These are phyloP conservation scores for Patagioenas fasciata DNA, from an alignment of 2,113 vertebrate species.

Conservation along the genomic window DNA sequence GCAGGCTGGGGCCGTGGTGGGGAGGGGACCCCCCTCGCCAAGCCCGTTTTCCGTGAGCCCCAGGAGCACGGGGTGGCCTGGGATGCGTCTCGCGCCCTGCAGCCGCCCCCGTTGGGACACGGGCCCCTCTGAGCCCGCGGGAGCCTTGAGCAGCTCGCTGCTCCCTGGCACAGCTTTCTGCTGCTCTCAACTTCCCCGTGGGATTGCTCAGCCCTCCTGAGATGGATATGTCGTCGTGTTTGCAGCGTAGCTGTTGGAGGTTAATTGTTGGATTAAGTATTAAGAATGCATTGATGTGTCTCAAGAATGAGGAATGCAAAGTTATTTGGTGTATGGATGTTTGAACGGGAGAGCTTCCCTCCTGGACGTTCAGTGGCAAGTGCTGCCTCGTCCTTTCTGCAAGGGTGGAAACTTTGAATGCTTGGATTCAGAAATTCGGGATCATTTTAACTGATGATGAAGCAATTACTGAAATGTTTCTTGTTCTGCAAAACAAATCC, in stretches of 20 bases:
- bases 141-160: no score
- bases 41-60: neutral
- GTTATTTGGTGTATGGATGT: neutral
- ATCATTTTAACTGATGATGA: neutral
- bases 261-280: fast-evolving
- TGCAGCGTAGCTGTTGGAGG: fast-evolving
- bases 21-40: no score
- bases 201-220: no score
- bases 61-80: fast-evolving
- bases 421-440: neutral
- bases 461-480: neutral
- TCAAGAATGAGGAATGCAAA: fast-evolving
- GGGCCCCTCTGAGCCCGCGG: no score
- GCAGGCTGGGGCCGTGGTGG: no score
- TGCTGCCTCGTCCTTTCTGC: fast-evolving
- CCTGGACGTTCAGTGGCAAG: no score
- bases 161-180: no score
- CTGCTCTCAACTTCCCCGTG: no score
- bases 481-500: neutral
- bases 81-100: fast-evolving
- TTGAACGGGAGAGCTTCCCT: neutral
- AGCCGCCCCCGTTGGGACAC: no score
- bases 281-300: fast-evolving
- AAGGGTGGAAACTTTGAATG: fast-evolving
- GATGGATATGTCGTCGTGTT: no score